phyloP scores from a whole-genome alignment of 2,797 vertebrate species.

The Florisuga fusca region DNA sequence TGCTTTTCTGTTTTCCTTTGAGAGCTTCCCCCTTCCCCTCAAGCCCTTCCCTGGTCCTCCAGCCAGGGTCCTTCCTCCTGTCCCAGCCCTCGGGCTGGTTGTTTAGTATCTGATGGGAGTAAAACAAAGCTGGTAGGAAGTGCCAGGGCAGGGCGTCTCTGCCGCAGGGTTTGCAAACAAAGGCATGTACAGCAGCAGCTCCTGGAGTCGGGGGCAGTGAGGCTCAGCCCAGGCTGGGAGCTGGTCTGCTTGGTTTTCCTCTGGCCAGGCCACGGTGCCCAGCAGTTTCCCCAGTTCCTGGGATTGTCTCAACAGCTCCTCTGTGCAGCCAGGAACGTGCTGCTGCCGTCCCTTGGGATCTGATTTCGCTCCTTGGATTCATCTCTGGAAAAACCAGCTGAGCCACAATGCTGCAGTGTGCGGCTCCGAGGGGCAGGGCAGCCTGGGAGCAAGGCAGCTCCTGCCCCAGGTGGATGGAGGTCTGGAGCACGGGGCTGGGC shows the following conservation, averaged over 20 bases:
- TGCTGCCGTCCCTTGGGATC: conserved; percentile 50
- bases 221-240: neutral
- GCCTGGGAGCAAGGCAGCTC: neutral
- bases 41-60: neutral
- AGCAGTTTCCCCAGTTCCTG: neutral
- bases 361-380: conserved; percentile 44
- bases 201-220: neutral
- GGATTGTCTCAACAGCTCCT: neutral
- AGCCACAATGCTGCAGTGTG: conserved; percentile 49
- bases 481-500: neutral
- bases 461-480: accelerated
- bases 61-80: neutral
- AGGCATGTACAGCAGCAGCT: neutral
- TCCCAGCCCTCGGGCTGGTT: neutral
- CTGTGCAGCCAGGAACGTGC: conserved; percentile 17
- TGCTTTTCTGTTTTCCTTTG: neutral
- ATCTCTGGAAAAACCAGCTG: conserved; percentile 71
- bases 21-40: neutral
- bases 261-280: neutral
- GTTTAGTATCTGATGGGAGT: neutral
- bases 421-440: neutral
- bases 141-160: neutral
- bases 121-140: neutral
- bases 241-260: neutral
- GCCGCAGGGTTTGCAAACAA: neutral